These are phyloP conservation scores for Diuraphis noxia DNA, from an alignment of 1,140 invertebrate species.

Conservation along the genomic window DNA sequence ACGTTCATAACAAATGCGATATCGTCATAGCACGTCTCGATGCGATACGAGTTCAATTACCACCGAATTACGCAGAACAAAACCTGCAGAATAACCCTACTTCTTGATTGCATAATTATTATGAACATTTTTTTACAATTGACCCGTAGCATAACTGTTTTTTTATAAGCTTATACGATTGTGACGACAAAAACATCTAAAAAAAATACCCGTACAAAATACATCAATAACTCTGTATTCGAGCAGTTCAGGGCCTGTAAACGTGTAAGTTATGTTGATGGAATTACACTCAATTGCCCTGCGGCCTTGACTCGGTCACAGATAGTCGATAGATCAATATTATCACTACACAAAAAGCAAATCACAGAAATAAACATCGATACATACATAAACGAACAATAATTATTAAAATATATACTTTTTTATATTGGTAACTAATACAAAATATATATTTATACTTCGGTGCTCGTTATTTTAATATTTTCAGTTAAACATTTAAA, in stretches of 20 bases:
- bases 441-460: too few relatives aligned
- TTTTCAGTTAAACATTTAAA: background rate
- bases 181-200: background rate
- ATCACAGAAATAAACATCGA: background rate
- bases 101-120: background rate
- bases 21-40: background rate
- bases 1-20: constrained; percentile 4
- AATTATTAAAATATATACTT: background rate
- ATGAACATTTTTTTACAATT: background rate
- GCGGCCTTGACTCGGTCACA: too few relatives aligned
- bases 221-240: background rate
- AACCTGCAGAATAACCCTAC: background rate
- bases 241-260: too few relatives aligned
- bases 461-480: background rate
- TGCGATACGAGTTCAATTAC: background rate
- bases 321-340: too few relatives aligned
- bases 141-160: background rate
- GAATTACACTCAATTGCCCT: too few relatives aligned
- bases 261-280: too few relatives aligned
- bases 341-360: background rate
- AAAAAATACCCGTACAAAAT: too few relatives aligned
- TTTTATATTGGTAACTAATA: too few relatives aligned
- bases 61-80: background rate
- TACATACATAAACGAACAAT: background rate
- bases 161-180: background rate